Evolutionary conservation across 92 coral and sea anemone species (phyloP).

Genomic region (Palythoa grandis): DNA sequence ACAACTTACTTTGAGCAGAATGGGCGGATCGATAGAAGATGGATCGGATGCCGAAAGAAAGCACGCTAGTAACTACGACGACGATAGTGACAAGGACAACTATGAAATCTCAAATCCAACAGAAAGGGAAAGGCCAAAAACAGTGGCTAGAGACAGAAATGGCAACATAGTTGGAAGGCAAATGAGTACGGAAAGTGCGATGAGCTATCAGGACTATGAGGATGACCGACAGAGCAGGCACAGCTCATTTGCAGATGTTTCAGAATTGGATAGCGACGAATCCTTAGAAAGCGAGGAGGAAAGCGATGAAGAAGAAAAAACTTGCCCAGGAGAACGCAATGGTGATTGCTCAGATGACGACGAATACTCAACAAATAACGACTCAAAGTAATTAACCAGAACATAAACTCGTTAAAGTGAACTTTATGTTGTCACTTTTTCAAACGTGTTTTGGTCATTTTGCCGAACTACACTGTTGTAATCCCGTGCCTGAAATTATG

Average conservation of each 20-base stretch:
- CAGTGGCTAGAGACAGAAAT: slow-evolving; percentile 28
- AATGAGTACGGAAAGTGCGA: slow-evolving; percentile 28
- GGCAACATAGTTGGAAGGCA: slow-evolving; percentile 34
- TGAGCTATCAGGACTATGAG: slow-evolving; percentile 23
- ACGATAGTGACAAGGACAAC: not conserved
- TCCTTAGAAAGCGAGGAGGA: slow-evolving; percentile 9
- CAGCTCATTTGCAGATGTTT: slow-evolving; percentile 43
- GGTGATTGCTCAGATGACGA: not conserved
- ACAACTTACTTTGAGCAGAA: slow-evolving; percentile 21
- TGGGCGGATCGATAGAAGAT: slow-evolving; percentile 8
- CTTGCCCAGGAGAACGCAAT: not conserved
- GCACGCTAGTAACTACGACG: not conserved
- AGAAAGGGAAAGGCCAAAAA: slow-evolving; percentile 6
- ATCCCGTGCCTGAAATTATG: not conserved
- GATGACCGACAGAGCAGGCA: slow-evolving; percentile 41
- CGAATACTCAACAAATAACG: not conserved
- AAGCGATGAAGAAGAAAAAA: not conserved
- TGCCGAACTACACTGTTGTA: not conserved
- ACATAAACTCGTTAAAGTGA: not conserved
- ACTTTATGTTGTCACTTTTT: not conserved
- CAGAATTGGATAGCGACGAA: slow-evolving; percentile 38
- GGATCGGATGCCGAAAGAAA: not conserved
- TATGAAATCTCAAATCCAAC: not conserved
- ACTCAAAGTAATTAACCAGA: not conserved
- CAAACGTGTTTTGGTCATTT: too few species aligned